A percentile compares a stretch with the other conserved stretches of the same genome.
Evolutionary conservation across 2,888 invertebrate species (phyloP).

Genomic region (Lasioglossum villosulum): DNA sequence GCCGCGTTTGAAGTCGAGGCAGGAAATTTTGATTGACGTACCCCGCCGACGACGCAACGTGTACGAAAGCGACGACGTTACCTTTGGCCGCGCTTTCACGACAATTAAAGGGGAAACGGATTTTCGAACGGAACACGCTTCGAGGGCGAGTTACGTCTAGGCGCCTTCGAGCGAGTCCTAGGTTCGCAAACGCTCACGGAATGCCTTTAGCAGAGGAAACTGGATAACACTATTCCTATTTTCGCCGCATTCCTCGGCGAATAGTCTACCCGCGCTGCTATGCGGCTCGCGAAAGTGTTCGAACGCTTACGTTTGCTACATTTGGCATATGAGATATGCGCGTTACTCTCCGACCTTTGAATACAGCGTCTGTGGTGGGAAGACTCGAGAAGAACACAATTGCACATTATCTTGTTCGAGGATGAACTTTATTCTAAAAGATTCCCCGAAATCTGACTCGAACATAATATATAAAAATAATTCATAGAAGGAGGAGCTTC

Average conservation of each 20-base stretch:
- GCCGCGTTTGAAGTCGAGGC: slow-evolving; percentile 6
- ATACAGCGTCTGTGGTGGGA: background rate
- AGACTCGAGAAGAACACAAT: background rate
- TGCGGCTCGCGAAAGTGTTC: slow-evolving; percentile 5
- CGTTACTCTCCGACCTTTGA: background rate
- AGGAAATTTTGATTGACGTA: slow-evolving; percentile 17
- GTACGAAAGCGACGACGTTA: background rate
- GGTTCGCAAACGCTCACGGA: slow-evolving; percentile 1
- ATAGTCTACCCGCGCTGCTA: background rate
- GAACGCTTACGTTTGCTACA: slow-evolving; percentile 11
- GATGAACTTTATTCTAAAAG: background rate
- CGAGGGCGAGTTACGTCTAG: background rate
- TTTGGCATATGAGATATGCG: slow-evolving; percentile 2
- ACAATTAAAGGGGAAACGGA: slow-evolving; percentile 5
- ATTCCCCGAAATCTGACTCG: background rate
- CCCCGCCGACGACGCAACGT: background rate
- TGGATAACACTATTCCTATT: slow-evolving; percentile 3
- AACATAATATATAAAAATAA: too few species aligned
- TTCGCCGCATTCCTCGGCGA: slow-evolving; percentile 11
- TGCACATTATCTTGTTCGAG: background rate
- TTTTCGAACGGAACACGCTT: background rate
- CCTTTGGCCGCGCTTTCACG: background rate
- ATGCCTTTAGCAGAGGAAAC: background rate
- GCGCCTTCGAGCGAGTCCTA: background rate
- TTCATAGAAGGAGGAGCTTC: too few species aligned